Base-by-base conservation (phyloP, 2,113 vertebrate species). In the Cromileptes altivelis region DNA sequence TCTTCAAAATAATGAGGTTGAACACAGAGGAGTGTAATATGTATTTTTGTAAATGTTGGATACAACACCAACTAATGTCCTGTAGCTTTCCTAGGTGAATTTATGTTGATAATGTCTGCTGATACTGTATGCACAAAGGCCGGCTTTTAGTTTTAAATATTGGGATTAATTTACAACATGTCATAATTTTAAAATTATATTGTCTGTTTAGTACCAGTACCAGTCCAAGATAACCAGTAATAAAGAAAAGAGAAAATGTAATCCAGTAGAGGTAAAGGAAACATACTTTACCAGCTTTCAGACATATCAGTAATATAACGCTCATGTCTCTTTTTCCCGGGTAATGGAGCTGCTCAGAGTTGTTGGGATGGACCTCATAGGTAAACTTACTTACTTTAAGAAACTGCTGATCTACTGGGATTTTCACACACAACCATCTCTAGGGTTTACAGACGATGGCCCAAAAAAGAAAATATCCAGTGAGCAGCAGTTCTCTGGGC, bases 1-100 rank as follows among this genome's bases (percentile, higher is more conserved):
- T 56, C 33, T 57, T 58, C n/a, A 58, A 45, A 45, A 58, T 58
- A 72, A 72, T 19, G 33, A 71, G 33, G 53, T 71, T 19, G 19
- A 23, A 12, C 21, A 70, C 30, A 33, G 14, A 30, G 14, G 27
- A 30, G 61, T 6, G 33, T 21, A n/a, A 52, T 52, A 25, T 30
- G 45, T 49, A 50, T 49, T 27, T 68, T 50, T 68, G 63, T 7
- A 45, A 65, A 47, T 12, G 60, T 56, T 21, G 30, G 18, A 62
- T 62, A 17, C 6, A 21, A 40, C 18, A 40, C 18, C 12, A 21
- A 40, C 18, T n/a, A 37, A 37, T 37, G 61, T 7, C 37, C 61
- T 1, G 33, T 4, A 7, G 33, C 33, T 37, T 19, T 14, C 18
- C 37, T 12, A 5, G 61, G 61, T 7, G 21, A 63, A 7, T 63